Evolutionary conservation across 2,888 invertebrate genomes (phyloP), one percentile per base, ranked within the genome.

Genomic region (Galerucella nymphaeae): DNA sequence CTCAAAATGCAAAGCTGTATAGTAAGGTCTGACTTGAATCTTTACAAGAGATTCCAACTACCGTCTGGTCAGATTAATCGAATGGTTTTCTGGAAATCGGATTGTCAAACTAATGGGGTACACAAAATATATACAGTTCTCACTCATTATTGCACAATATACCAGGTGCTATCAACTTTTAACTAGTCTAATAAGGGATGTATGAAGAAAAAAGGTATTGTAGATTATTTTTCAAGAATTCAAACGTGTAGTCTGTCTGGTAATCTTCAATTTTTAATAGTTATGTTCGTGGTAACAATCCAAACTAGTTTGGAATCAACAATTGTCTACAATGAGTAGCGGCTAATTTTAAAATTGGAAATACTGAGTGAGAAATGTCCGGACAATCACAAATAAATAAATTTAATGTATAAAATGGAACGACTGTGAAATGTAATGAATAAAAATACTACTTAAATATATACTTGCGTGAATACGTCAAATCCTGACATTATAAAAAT

Each of bases 381-480:
- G 48, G n/a, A 14, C 48, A 14, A n/a, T 6, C 5, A 48, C 4
- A 48, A 48, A 48, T 30, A 30, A 48, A 6, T 14, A 48, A 48
- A 48, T 8, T 14, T 48, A n/a, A 2, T n/a, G n/a, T 48, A 48
- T 48, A 18, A 53, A 53, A 53, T 53, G 18, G 53, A 53, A 53
- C 48, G 48, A n/a, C 48, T 48, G 48, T 48, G 48, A 48, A 48
- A 48, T 48, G 13, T 48, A n/a, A 48, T n/a, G 8, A n/a, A 48
- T n/a, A 13, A 48, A 48, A n/a, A 48, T 48, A 5, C 13, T 48
- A 59, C 23, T 41, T 20, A 59, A 18, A 20, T 61, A 59, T 20
- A 59, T 59, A 20, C 59, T 30, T 16, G 38, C 38, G 14, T 30
- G n/a, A 59, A 30, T 59, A 59, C 20, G 30, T 48, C 48, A 41